Evolutionary conservation across 2,888 invertebrate species (phyloP).

Genomic region (Balanococcus diminutus): DNA sequence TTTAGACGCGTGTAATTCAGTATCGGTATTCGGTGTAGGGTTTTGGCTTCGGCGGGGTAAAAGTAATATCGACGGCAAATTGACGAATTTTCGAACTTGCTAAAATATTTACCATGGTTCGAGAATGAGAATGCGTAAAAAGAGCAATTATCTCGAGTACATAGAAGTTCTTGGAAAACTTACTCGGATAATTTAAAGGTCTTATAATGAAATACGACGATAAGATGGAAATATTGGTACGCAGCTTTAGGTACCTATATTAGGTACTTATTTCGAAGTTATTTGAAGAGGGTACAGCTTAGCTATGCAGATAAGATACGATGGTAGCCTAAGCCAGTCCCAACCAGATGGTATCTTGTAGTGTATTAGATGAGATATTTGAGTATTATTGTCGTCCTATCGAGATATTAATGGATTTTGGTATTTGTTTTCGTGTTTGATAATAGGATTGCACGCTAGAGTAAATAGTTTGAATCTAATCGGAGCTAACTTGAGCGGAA

Average conservation of each 20-base stretch:
- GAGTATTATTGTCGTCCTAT: not conserved
- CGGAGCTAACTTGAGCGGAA: slow-evolving; percentile 63
- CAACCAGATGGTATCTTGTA: not conserved
- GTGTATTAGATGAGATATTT: not conserved
- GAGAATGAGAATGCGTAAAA: not conserved
- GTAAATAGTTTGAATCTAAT: slow-evolving; percentile 66
- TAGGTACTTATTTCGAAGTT: not conserved
- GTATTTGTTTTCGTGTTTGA: slow-evolving; percentile 62
- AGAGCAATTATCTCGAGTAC: not conserved
- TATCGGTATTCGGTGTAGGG: not conserved
- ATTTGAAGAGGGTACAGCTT: not conserved
- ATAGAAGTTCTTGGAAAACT: not conserved
- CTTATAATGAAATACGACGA: not conserved
- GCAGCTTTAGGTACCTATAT: not conserved
- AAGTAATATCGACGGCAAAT: not conserved
- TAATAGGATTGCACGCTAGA: slow-evolving; percentile 80
- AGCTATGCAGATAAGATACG: not conserved
- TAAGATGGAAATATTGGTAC: not conserved
- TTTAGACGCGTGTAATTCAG: not conserved
- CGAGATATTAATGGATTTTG: slow-evolving; percentile 1
- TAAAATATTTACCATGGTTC: not conserved
- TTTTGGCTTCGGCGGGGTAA: not conserved
- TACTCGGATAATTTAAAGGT: not conserved
- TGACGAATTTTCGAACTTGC: slow-evolving; percentile 10
- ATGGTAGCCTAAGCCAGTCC: no score